These are phyloP conservation scores for Cremastinae sp. DNA, from an alignment of 2,888 invertebrate genomes.

Conservation along the genomic window DNA sequence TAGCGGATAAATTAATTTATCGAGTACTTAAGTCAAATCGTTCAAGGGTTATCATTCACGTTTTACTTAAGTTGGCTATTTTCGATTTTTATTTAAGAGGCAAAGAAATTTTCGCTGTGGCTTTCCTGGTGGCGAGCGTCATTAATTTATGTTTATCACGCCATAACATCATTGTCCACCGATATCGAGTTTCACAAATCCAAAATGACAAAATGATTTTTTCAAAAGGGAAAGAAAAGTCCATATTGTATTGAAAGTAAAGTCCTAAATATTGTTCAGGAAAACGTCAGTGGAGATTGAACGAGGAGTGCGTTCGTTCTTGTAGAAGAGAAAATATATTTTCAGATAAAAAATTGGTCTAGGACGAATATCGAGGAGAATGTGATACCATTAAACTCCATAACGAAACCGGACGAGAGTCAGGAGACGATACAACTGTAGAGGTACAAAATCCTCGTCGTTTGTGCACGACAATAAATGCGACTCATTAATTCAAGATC, in stretches of 20 bases:
- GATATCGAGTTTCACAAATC: constrained; percentile 33
- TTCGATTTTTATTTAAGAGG: constrained; percentile 13
- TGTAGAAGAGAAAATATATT: constrained; percentile 58
- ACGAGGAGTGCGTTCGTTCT: constrained; percentile 35
- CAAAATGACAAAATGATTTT: neutral
- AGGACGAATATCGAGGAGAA: constrained; percentile 75
- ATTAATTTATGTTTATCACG: constrained; percentile 50
- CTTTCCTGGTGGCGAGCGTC: constrained; percentile 60
- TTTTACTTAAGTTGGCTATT: constrained; percentile 37
- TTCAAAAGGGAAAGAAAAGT: neutral
- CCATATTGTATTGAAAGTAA: too few relatives aligned
- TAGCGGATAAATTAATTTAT: constrained; percentile 25
- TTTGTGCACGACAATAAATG: constrained; percentile 53
- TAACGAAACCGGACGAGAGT: constrained; percentile 72
- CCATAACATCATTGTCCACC: constrained; percentile 48
- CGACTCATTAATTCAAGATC: constrained; percentile 6
- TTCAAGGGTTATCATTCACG: constrained; percentile 31
- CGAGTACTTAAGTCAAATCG: constrained; percentile 48
- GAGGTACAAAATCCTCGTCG: constrained; percentile 70
- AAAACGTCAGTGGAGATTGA: neutral
- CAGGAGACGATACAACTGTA: constrained; percentile 70
- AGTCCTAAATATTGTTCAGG: neutral
- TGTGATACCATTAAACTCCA: constrained; percentile 76
- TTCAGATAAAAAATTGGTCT: constrained; percentile 75
- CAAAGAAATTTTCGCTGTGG: constrained; percentile 34